A percentile compares a stretch with the other conserved stretches of the same genome.
phyloP scores from a whole-genome alignment of 2,797 vertebrate species.

The Mus minutoides region DNA sequence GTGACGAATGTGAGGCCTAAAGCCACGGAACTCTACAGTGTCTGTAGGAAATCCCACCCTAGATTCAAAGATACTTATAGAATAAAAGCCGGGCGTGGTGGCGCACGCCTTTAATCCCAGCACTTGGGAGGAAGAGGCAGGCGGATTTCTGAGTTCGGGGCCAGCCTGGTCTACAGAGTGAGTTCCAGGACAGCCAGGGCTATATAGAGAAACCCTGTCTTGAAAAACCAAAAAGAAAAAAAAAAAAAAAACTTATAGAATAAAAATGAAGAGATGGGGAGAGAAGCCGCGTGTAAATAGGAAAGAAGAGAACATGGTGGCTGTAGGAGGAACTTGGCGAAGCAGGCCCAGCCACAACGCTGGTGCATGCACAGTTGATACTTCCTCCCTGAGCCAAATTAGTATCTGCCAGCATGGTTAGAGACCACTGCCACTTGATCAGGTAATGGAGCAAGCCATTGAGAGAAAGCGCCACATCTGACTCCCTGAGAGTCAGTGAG shows the following conservation, averaged over 20 bases:
- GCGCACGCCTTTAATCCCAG: no score
- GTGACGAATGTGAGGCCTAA: neutral
- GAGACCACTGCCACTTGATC: neutral
- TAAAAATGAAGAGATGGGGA: neutral
- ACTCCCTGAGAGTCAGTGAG: neutral
- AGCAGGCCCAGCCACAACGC: neutral
- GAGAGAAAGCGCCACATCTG: neutral
- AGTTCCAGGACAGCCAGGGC: no score
- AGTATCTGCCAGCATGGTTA: neutral
- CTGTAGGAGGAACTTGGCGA: neutral
- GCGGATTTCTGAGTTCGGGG: no score
- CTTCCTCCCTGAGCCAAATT: neutral
- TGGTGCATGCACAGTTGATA: neutral
- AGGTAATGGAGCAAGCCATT: neutral
- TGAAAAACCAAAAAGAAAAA: neutral
- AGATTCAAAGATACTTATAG: neutral
- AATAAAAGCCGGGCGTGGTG: no score
- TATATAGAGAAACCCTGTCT: no score
- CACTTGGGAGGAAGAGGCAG: no score
- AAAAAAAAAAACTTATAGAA: no score
- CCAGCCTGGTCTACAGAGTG: no score
- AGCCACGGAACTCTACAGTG: neutral
- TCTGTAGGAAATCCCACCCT: neutral
- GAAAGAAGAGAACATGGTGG: neutral
- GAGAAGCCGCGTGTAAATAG: neutral